Conservation (phyloP, 2,797 vertebrate genomes). For the Gorsachius magnificus region DNA sequence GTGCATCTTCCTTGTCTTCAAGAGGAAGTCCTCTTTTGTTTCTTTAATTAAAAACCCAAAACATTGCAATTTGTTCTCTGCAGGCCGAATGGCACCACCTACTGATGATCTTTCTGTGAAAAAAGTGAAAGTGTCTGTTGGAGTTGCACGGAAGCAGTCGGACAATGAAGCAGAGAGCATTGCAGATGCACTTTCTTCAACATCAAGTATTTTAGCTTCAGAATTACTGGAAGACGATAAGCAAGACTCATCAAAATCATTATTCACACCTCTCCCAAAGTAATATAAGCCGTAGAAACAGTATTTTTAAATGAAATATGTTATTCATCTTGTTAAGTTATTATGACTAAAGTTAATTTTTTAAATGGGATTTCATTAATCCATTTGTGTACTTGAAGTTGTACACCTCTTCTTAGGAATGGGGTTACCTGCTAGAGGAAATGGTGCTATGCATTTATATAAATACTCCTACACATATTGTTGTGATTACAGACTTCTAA, state of each 20-base stretch:
- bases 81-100: slow-evolving; percentile 96
- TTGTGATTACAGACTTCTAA: background rate
- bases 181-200: slow-evolving; percentile 76
- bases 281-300: slow-evolving; percentile 50
- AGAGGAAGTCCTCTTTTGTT: background rate
- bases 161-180: slow-evolving; percentile 84
- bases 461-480: background rate
- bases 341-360: background rate
- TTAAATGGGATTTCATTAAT: background rate
- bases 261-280: slow-evolving; percentile 75
- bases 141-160: slow-evolving; percentile 88
- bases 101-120: slow-evolving; percentile 90
- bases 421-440: background rate
- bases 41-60: background rate
- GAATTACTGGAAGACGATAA: slow-evolving; percentile 88
- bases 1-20: background rate
- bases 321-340: background rate
- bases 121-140: slow-evolving; percentile 92
- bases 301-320: background rate
- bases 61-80: background rate
- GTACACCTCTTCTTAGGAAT: background rate
- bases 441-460: background rate
- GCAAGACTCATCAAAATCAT: slow-evolving; percentile 78
- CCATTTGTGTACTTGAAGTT: background rate
- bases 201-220: slow-evolving; percentile 85